Base-by-base conservation (phyloP, 2,888 invertebrate genomes). In the Lacanobia wlatinum region DNA sequence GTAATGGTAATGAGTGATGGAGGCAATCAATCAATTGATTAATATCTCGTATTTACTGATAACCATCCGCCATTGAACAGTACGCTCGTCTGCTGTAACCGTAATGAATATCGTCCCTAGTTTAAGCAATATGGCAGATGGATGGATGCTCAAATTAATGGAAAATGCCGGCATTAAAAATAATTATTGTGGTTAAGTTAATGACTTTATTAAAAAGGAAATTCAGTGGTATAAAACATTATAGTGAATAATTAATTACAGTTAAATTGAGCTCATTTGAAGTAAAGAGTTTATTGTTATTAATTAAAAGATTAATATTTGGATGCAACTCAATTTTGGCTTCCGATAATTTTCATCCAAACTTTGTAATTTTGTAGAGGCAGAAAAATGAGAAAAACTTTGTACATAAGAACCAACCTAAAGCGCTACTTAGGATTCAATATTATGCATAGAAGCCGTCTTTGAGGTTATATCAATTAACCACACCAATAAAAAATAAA, bases 1-100 rank as follows among this genome's bases (percentile, higher is more conserved):
- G 52, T 69, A 73, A 73, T 79, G 73, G 43, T 48, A 48, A 48
- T 48, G 48, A 83, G 46, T 67, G 70, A 83, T 83, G 63, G 66
- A 34, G 58, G 74, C 60, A 73, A 69, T 76, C 77, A 82, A 73
- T 82, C 84, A 84, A 65, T 70, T 84, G 74, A 80, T 86, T 81
- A 78, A 78, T 81, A 73, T 73, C 68, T 69, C 72, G 64, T 73
- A 76, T 73, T 59, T 61, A 66, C 60, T 73, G 67, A 61, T 71
- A 59, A 62, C 61, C 74, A 80, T 63, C 64, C 58, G 61, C 66
- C 60, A 80, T 79, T 73, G 60, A 73, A 70, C 63, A 63, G 66
- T 60, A 58, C 63, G 56, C 21, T 50, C 62, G 63, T 66, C 80
- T 53, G 63, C 56, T 34, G 34, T 48, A 21, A 18, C 28, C 40